phyloP scores from a whole-genome alignment of 2,113 vertebrate genomes.

The Turnix velox region DNA sequence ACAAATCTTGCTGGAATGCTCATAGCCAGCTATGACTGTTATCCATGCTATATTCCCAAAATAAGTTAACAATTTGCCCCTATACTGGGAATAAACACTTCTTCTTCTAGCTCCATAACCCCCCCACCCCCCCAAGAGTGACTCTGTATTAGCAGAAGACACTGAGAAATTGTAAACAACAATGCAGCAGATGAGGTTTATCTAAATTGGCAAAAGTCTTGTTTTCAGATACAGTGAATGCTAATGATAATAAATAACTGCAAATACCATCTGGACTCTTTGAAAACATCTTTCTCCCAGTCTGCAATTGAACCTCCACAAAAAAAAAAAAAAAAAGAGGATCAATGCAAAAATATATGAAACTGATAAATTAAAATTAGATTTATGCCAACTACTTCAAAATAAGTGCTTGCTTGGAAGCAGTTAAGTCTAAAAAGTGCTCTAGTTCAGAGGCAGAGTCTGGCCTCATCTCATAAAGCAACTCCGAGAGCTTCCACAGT shows the following conservation, averaged over 20 bases:
- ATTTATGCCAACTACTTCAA: conserved; percentile 55
- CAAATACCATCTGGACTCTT: conserved; percentile 50
- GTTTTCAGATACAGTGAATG: conserved; percentile 33
- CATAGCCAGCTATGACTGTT: not conserved
- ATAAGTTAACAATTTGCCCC: not conserved
- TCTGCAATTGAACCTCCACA: conserved; percentile 19
- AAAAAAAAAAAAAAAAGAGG: conserved; percentile 32
- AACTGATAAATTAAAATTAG: conserved; percentile 49
- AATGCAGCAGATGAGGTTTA: conserved; percentile 26
- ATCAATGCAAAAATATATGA: conserved; percentile 51
- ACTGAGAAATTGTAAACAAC: conserved; percentile 1
- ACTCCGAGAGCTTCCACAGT: not conserved
- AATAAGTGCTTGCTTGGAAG: conserved; percentile 52
- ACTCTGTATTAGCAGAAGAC: not conserved
- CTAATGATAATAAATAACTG: conserved; percentile 55
- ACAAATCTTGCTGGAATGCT: not conserved
- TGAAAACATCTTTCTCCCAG: conserved; percentile 40
- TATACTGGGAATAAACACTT: not conserved
- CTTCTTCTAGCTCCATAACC: not conserved
- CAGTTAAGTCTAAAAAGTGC: conserved; percentile 46
- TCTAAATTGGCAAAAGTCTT: conserved; percentile 47
- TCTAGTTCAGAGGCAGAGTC: not conserved
- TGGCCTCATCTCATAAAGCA: conserved; percentile 10
- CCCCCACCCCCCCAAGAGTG: not conserved
- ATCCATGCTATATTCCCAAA: not conserved